Base-by-base conservation (phyloP, 2,797 vertebrate genomes). In the Acipenser transmontanus region DNA sequence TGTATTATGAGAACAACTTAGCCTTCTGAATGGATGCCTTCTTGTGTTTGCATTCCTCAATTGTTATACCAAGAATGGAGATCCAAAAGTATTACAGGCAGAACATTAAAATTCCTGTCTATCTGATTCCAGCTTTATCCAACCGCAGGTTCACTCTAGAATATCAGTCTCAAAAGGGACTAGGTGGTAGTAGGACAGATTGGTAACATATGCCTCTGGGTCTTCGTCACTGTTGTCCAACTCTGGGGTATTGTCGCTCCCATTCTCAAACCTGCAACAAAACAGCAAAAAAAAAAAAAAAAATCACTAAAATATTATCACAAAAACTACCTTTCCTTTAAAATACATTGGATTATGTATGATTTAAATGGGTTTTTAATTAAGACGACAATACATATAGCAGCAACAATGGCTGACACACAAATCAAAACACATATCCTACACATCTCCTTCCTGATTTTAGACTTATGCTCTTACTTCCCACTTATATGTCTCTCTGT, bases 81-180 rank as follows among this genome's bases (percentile, higher is more conserved):
- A 34, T 34, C 34, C 34, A 34, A 34, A 34, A 34, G 34, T 34
- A 34, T 34, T 34, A 34, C 34, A 34, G 4, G 34, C 34, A 34
- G 34, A 34, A 34, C 34, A 34, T 34, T 34, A 34, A 34, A 34
- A 34, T 4, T 34, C 34, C 34, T 34, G 34, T 34, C 34, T 34
- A 34, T 34, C 34, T 34, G 34, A 34, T 34, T 34, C 34, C 34
- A 34, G 34, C 34, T 34, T 34, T 34, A 34, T 34, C 34, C 34
- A 34, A 34, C 47, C 49, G 59, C 66, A 69, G 65, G 34, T 70
- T 97, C 88, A 99, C 82, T 98, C 97, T 88, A 97, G 84, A 81
- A 98, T 97, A 80, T 99, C 97, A 0, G 95, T 98, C 84, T 99
- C 96, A 68, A 99, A 98, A 0, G 96, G 96, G 69, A 97, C 95